Conservation (phyloP, 2,113 vertebrate species). For the Mobula birostris region DNA sequence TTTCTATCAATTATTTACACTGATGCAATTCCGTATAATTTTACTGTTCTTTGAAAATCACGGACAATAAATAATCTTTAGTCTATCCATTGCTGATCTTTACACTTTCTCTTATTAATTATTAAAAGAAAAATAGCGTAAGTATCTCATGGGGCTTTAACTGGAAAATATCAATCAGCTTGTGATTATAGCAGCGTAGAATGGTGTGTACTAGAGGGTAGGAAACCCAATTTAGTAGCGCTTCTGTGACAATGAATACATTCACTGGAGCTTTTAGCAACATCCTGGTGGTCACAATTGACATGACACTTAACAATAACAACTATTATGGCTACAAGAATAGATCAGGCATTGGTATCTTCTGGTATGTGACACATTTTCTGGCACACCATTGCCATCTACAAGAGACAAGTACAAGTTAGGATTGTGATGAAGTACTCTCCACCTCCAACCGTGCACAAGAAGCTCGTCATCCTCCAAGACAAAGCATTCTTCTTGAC, state of each 20-base stretch:
- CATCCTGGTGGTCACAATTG: too few relatives aligned
- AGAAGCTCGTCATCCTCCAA: too few relatives aligned
- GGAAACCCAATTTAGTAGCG: neutral
- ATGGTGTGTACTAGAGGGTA: neutral
- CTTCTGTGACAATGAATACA: neutral
- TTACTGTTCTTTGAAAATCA: neutral
- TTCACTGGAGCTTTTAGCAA: neutral
- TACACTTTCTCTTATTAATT: neutral
- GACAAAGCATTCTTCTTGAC: too few relatives aligned
- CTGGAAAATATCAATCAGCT: neutral
- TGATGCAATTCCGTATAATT: neutral
- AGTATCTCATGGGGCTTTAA: neutral
- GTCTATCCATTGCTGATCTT: neutral
- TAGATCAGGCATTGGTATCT: too few relatives aligned
- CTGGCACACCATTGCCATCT: too few relatives aligned
- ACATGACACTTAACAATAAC: too few relatives aligned
- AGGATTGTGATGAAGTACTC: too few relatives aligned
- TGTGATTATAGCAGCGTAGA: neutral
- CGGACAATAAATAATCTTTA: neutral
- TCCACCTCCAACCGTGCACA: too few relatives aligned
- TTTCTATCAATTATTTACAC: neutral
- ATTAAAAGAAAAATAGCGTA: neutral
- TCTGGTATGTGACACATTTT: too few relatives aligned
- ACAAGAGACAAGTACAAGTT: too few relatives aligned
- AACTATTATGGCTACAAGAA: too few relatives aligned